Percentiles rank a stretch among this genome's conserved stretches.
phyloP scores from a whole-genome alignment of 64 coral and sea anemone species.

The Pocillopora damicornis region DNA sequence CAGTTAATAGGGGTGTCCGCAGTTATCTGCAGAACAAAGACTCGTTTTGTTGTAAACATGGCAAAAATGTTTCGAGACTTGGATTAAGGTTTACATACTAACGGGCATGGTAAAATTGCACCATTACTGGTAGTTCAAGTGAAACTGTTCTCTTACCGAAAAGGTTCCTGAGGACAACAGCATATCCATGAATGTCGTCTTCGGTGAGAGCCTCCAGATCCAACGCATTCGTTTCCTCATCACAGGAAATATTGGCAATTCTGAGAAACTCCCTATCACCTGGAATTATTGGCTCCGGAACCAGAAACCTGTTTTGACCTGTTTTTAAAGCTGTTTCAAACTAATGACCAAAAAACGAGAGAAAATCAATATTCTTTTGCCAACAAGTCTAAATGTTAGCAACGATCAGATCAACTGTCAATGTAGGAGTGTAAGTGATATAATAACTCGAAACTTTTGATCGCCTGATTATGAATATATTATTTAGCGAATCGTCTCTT shows the following conservation, averaged over 20 bases:
- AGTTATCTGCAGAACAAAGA: too few relatives aligned
- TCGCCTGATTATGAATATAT: too few relatives aligned
- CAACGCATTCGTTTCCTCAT: neutral
- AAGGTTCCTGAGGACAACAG: neutral
- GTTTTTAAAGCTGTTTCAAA: neutral
- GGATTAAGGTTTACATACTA: neutral
- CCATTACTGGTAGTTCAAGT: too few relatives aligned
- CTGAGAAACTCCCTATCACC: neutral
- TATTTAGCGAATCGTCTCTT: too few relatives aligned
- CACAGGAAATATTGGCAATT: neutral
- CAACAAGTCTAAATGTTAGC: neutral
- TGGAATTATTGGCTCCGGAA: neutral
- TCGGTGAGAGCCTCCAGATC: neutral
- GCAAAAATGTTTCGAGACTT: neutral
- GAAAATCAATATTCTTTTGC: too few relatives aligned
- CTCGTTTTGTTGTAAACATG: neutral
- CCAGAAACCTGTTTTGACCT: neutral
- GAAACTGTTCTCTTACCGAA: neutral
- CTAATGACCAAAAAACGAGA: neutral
- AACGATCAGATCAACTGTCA: neutral
- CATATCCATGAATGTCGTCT: constrained; percentile 15
- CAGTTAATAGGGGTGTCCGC: neutral
- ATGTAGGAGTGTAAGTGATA: too few relatives aligned
- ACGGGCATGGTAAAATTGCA: too few relatives aligned
- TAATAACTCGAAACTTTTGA: too few relatives aligned